A percentile compares a stretch with the other conserved stretches of the same genome.
Conservation (phyloP, 2,797 vertebrate species). For the Amblyopsis hoosieri region DNA sequence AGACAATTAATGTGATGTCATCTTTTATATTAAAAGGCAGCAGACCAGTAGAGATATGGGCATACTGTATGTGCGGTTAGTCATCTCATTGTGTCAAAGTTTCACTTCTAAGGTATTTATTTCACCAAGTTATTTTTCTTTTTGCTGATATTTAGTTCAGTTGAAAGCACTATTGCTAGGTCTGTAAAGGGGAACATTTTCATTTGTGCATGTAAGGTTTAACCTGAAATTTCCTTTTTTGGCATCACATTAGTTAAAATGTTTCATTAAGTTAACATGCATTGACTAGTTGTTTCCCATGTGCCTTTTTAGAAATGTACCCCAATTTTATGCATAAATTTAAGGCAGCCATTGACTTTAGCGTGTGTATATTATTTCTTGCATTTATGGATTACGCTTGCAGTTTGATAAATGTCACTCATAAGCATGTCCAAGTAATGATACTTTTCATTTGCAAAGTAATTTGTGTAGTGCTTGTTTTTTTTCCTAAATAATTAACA, state of each 20-base stretch:
- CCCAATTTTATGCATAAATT: background rate
- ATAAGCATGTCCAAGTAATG: constrained; percentile 70
- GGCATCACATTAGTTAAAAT: background rate
- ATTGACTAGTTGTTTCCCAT: background rate
- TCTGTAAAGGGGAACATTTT: constrained; percentile 26
- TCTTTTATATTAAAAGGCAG: constrained; percentile 73
- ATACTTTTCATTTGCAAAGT: constrained; percentile 67
- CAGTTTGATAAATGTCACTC: constrained; percentile 72
- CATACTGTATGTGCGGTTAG: constrained; percentile 12
- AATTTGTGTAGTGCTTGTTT: constrained; percentile 47
- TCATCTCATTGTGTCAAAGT: constrained; percentile 36
- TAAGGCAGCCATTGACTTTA: constrained; percentile 9
- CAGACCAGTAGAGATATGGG: constrained; percentile 23
- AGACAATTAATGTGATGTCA: constrained; percentile 19
- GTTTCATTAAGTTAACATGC: background rate
- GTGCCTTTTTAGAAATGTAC: background rate
- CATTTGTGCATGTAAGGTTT: constrained; percentile 9
- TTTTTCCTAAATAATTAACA: constrained; percentile 48
- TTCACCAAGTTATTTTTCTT: constrained; percentile 18
- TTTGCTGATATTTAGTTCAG: constrained; percentile 22
- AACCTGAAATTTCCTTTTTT: background rate
- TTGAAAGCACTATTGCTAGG: constrained; percentile 21
- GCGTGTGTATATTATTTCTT: constrained; percentile 51
- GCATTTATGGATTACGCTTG: constrained; percentile 82
- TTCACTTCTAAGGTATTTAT: constrained; percentile 51